Evolutionary conservation across 2,113 vertebrate species (phyloP).

Genomic region (Riparia riparia): DNA sequence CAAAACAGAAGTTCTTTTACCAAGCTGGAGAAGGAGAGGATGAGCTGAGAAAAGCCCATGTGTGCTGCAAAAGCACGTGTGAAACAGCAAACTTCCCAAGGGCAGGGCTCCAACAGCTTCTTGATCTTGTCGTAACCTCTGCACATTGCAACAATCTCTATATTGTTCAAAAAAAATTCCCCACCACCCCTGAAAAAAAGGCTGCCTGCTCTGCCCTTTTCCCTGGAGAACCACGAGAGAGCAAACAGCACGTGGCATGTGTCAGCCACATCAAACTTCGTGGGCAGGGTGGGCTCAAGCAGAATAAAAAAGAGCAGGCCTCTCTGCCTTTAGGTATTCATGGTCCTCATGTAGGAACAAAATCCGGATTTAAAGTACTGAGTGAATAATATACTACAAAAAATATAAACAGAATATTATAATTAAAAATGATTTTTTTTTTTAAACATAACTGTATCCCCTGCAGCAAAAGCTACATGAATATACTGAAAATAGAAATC

Average conservation of each 20-base stretch:
- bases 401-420: neutral
- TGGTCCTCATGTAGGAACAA: neutral
- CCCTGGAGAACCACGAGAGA: neutral
- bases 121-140: neutral
- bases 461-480: neutral
- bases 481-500: neutral
- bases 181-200: neutral
- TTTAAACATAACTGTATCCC: neutral
- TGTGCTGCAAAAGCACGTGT: neutral
- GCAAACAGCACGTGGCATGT: neutral
- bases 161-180: neutral
- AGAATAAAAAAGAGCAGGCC: neutral
- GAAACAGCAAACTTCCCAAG: neutral
- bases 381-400: neutral
- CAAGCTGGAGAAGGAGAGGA: neutral
- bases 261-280: neutral
- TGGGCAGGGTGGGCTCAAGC: fast-evolving
- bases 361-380: neutral
- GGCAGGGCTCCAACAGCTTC: neutral
- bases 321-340: neutral
- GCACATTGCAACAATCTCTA: neutral
- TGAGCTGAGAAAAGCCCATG: neutral
- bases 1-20: neutral
- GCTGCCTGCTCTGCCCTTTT: neutral
- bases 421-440: neutral